A percentile compares a stretch with the other conserved stretches of the same genome.
phyloP scores from a whole-genome alignment of 1,140 invertebrate genomes.

The Argopecten irradians region DNA sequence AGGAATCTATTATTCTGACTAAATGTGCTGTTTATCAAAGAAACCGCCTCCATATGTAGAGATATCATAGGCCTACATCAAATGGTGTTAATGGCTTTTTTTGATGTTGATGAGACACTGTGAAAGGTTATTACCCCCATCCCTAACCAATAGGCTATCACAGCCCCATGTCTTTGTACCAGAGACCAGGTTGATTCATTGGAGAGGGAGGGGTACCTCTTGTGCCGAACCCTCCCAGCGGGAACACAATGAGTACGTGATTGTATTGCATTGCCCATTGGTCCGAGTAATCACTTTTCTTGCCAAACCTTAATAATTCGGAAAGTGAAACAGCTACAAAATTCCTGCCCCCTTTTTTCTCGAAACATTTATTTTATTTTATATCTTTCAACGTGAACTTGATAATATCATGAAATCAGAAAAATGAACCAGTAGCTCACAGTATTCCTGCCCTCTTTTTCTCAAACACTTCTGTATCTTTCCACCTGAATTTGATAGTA shows the following conservation, averaged over 20 bases:
- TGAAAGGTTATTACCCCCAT: constrained; percentile 17
- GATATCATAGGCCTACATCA: constrained; percentile 21
- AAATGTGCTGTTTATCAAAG: constrained; percentile 22
- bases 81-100: constrained; percentile 16
- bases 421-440: constrained; percentile 6
- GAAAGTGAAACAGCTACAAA: neutral
- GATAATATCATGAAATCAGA: constrained; percentile 1
- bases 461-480: neutral
- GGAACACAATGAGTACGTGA: neutral
- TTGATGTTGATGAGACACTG: constrained; percentile 16
- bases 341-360: neutral
- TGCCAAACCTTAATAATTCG: neutral
- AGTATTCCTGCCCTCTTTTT: neutral
- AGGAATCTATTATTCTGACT: neutral
- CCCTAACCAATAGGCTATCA: neutral
- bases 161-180: neutral
- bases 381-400: neutral
- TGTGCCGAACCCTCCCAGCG: neutral
- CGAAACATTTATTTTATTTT: too few species aligned
- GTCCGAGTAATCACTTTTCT: neutral
- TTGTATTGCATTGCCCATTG: neutral
- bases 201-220: neutral
- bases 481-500: neutral
- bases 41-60: neutral
- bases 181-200: neutral